phyloP scores from a whole-genome alignment of 1,140 invertebrate species.

The Coptotermes formosanus region DNA sequence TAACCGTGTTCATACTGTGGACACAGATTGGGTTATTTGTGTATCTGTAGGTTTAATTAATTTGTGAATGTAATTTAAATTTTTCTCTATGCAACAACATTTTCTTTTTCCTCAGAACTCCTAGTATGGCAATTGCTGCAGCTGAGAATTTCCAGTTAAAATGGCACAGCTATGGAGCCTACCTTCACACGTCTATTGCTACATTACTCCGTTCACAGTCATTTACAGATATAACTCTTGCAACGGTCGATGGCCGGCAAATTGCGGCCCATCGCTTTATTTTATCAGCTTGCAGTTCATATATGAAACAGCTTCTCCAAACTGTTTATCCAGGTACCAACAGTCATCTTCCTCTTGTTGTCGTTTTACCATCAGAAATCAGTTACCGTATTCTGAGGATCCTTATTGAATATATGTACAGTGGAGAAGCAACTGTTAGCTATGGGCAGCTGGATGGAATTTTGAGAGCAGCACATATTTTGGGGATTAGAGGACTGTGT shows the following conservation, averaged over 20 bases:
- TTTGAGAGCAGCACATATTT: slow-evolving; percentile 72
- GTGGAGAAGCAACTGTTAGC: slow-evolving; percentile 78
- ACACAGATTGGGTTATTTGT: not conserved
- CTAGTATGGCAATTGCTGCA: slow-evolving; percentile 52
- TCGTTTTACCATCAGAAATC: slow-evolving; percentile 78
- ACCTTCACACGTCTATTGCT: slow-evolving; percentile 77
- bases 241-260: slow-evolving; percentile 75
- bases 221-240: slow-evolving; percentile 80
- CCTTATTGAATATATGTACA: slow-evolving; percentile 84
- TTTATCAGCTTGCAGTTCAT: slow-evolving; percentile 72
- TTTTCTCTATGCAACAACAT: not conserved
- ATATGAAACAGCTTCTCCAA: slow-evolving; percentile 57
- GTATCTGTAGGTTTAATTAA: not conserved
- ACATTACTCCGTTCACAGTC: slow-evolving; percentile 73
- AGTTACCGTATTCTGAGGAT: slow-evolving; percentile 74
- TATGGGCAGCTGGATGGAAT: slow-evolving; percentile 78
- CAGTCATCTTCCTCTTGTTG: slow-evolving; percentile 57
- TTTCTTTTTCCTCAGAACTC: not conserved
- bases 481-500: slow-evolving; percentile 74
- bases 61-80: not conserved
- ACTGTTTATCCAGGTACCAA: slow-evolving; percentile 46
- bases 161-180: slow-evolving; percentile 79
- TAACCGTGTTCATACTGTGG: too few relatives aligned
- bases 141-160: slow-evolving; percentile 79
- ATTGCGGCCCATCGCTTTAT: slow-evolving; percentile 85